Evolutionary conservation across 2,888 invertebrate genomes (phyloP).

Genomic region (Nycteola revayana): DNA sequence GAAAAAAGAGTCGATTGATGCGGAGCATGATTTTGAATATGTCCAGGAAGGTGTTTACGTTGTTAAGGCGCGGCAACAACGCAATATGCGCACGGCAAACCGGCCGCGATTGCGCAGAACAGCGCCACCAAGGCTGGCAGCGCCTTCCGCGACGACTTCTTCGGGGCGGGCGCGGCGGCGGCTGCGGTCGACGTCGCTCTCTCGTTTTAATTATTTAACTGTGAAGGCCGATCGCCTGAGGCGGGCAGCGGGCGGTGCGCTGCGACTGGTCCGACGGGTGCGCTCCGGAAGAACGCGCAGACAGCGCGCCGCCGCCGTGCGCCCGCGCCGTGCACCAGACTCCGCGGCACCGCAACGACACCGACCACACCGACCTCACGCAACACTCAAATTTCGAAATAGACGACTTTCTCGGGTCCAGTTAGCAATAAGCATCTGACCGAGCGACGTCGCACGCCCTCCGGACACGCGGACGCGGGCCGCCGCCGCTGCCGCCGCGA

Average conservation of each 20-base stretch:
- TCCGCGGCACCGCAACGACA: conserved; percentile 76
- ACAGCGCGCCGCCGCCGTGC: conserved; percentile 78
- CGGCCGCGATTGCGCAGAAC: conserved; percentile 77
- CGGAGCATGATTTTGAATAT: background rate
- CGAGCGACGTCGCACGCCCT: conserved; percentile 39
- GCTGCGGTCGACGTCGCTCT: conserved; percentile 53
- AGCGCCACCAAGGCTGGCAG: conserved; percentile 78
- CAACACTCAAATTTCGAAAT: conserved; percentile 76
- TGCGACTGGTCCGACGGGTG: conserved; percentile 80
- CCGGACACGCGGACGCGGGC: conserved; percentile 37
- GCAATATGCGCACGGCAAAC: conserved; percentile 70
- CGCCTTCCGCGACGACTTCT: conserved; percentile 76
- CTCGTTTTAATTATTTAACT: conserved; percentile 78
- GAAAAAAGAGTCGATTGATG: too few relatives aligned
- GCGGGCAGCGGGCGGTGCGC: conserved; percentile 73
- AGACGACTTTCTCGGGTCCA: conserved; percentile 74
- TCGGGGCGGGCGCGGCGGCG: conserved; percentile 48
- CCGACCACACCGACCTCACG: conserved; percentile 66
- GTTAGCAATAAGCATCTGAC: conserved; percentile 62
- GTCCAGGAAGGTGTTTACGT: conserved; percentile 59
- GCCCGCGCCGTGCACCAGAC: conserved; percentile 70
- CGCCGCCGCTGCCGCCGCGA: conserved; percentile 19
- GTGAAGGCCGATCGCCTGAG: conserved; percentile 80
- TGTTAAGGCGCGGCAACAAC: conserved; percentile 66
- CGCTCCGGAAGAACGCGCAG: conserved; percentile 75